Conservation (phyloP, 30 jellyfish, hydroid and myxozoan genomes). For the Mastigias papua region DNA sequence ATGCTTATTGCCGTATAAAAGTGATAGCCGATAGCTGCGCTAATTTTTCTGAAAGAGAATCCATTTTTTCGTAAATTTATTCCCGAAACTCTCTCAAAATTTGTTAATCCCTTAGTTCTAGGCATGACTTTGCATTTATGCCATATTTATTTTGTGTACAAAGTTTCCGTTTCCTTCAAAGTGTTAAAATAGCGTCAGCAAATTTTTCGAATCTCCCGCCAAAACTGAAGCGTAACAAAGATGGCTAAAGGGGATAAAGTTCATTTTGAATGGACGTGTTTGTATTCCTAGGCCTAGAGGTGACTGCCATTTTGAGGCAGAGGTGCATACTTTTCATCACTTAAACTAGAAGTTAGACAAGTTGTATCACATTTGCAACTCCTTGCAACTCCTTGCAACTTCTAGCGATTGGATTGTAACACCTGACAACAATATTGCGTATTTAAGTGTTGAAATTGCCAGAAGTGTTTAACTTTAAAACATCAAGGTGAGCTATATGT, state of each 20-base stretch:
- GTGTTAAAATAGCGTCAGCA: neutral
- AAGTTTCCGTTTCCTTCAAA: neutral
- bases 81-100: neutral
- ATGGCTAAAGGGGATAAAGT: neutral
- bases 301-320: too few relatives aligned
- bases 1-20: neutral
- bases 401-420: too few relatives aligned
- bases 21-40: conserved; percentile 1
- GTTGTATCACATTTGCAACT: too few relatives aligned
- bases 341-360: too few relatives aligned
- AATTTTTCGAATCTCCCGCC: conserved; percentile 1
- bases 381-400: too few relatives aligned
- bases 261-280: neutral
- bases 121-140: conserved; percentile 3
- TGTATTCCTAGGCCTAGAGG: neutral
- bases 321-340: too few relatives aligned
- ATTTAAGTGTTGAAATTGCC: too few relatives aligned
- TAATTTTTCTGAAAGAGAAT: conserved; percentile 3
- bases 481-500: too few relatives aligned
- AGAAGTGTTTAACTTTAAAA: too few relatives aligned
- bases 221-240: neutral
- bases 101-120: neutral
- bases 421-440: too few relatives aligned
- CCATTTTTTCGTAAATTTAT: neutral
- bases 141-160: neutral